These are phyloP conservation scores for Parascotia fuliginaria DNA, from an alignment of 2,888 invertebrate species.

Conservation along the genomic window DNA sequence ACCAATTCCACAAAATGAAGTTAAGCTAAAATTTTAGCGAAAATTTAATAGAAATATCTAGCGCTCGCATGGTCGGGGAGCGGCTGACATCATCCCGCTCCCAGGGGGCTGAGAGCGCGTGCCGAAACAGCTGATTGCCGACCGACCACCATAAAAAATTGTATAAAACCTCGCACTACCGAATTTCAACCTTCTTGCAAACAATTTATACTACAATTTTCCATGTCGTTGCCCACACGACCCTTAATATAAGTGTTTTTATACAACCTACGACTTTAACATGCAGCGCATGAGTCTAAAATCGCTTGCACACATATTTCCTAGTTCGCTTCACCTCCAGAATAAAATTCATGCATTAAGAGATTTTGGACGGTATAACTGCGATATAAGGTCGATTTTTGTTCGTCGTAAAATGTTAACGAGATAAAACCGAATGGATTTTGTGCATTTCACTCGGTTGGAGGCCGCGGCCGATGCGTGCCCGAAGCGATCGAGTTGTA, in stretches of 20 bases:
- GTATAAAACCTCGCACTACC: constrained; percentile 48
- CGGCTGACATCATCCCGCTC: constrained; percentile 72
- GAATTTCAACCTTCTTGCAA: constrained; percentile 31
- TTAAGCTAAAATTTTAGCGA: constrained; percentile 52
- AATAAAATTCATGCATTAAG: constrained; percentile 47
- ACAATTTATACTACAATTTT: constrained; percentile 25
- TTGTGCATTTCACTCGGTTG: constrained; percentile 79
- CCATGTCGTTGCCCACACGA: constrained; percentile 39
- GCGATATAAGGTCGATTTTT: constrained; percentile 43
- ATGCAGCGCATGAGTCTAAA: constrained; percentile 50
- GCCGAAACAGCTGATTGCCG: constrained; percentile 84
- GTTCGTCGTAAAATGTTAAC: constrained; percentile 47
- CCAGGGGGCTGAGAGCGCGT: constrained; percentile 73
- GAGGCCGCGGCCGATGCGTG: constrained; percentile 62
- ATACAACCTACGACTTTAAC: constrained; percentile 54
- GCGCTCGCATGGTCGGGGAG: constrained; percentile 51
- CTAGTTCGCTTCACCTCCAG: constrained; percentile 64
- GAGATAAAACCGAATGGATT: constrained; percentile 82
- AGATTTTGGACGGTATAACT: constrained; percentile 46
- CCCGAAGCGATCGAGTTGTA: constrained; percentile 47
- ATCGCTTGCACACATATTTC: constrained; percentile 53
- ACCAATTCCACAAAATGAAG: constrained; percentile 33
- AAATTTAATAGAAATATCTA: constrained; percentile 69
- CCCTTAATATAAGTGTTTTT: constrained; percentile 56
- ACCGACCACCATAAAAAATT: constrained; percentile 78